Percentiles rank a stretch among this genome's conserved stretches.
These are phyloP conservation scores for Tricholaema leucomelas DNA, from an alignment of 2,113 vertebrate genomes.

Conservation along the genomic window DNA sequence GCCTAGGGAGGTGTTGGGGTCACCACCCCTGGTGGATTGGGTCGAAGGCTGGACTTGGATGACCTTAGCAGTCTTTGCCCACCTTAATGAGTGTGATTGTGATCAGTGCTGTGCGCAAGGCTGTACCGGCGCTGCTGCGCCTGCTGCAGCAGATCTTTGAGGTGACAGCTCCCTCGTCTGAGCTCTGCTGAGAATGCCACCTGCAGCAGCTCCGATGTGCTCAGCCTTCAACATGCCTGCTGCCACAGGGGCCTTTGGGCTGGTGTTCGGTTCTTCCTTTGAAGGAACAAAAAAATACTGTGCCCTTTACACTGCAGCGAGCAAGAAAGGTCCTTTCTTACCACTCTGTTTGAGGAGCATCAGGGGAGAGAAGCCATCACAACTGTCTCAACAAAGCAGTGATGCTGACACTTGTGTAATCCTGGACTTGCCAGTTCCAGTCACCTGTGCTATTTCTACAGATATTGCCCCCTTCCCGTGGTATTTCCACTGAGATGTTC, in stretches of 20 bases:
- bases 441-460: too few species aligned
- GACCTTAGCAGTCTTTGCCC: too few species aligned
- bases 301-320: fast-evolving
- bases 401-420: neutral
- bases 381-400: neutral
- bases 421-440: too few species aligned
- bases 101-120: fast-evolving
- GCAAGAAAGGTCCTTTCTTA: neutral
- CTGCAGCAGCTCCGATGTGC: fast-evolving
- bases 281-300: neutral
- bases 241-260: neutral
- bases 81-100: too few species aligned
- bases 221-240: fast-evolving
- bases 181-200: neutral
- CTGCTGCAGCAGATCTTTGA: fast-evolving
- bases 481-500: too few species aligned
- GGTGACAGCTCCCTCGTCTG: conserved; percentile 32
- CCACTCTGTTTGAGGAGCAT: neutral
- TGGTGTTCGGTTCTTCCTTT: too few species aligned
- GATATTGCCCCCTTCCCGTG: too few species aligned
- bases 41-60: too few species aligned
- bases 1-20: too few species aligned
- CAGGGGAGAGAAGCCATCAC: neutral
- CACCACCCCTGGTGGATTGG: too few species aligned
- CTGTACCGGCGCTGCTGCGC: fast-evolving